A percentile compares a stretch with the other conserved stretches of the same genome.
Evolutionary conservation across 1,140 invertebrate species (phyloP).

Genomic region (Zaprionus inermis): DNA sequence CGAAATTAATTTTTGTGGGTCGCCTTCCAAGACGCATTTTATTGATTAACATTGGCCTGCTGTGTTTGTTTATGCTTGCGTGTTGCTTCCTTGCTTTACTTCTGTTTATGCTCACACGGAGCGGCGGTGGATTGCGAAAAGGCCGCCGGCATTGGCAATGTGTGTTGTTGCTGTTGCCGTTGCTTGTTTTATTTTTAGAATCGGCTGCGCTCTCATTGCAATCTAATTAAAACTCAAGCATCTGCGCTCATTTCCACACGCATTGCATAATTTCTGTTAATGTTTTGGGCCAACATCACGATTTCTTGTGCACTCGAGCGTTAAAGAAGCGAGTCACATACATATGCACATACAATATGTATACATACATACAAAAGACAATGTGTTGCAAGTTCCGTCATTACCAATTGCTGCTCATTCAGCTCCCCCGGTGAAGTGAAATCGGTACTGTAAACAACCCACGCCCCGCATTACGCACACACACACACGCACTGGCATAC

Average conservation of each 20-base stretch:
- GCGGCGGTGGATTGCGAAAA: slow-evolving; percentile 8
- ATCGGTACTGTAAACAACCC: slow-evolving; percentile 71
- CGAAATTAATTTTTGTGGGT: slow-evolving; percentile 20
- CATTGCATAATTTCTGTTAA: slow-evolving; percentile 74
- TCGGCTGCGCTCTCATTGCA: slow-evolving; percentile 64
- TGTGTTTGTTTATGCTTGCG: slow-evolving; percentile 49
- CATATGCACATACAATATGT: background rate
- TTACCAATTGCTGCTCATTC: slow-evolving; percentile 34
- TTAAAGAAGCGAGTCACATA: slow-evolving; percentile 38
- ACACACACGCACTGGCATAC: slow-evolving; percentile 19
- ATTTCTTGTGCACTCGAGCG: slow-evolving; percentile 56
- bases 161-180: slow-evolving; percentile 11
- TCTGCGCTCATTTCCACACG: slow-evolving; percentile 73
- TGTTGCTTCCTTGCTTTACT: slow-evolving; percentile 2
- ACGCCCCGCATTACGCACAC: slow-evolving; percentile 49
- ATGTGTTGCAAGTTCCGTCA: slow-evolving; percentile 38
- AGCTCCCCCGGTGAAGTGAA: slow-evolving; percentile 2
- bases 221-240: slow-evolving; percentile 73
- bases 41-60: slow-evolving; percentile 51
- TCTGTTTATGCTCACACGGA: slow-evolving; percentile 17
- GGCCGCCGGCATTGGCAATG: slow-evolving; percentile 48
- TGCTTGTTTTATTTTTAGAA: slow-evolving; percentile 63
- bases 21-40: slow-evolving; percentile 33
- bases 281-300: slow-evolving; percentile 32
- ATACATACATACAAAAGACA: background rate